phyloP scores from a whole-genome alignment of 1,140 invertebrate genomes.

The Drosophila pachea region DNA sequence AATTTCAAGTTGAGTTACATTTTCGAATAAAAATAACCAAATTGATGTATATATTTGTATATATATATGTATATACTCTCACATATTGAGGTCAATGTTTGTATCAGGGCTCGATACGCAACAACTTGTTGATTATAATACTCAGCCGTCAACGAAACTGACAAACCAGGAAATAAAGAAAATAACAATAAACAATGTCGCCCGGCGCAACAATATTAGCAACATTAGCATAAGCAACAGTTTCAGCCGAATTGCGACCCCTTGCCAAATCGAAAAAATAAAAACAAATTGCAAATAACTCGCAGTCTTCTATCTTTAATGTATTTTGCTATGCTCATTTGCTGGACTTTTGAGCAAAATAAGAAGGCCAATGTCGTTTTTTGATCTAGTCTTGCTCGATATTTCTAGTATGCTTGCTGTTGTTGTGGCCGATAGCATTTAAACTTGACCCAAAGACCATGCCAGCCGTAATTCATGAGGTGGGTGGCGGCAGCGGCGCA shows the following conservation, averaged over 20 bases:
- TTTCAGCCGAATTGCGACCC: slow-evolving; percentile 48
- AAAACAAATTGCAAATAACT: slow-evolving; percentile 60
- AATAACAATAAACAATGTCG: slow-evolving; percentile 63
- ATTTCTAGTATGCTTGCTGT: slow-evolving; percentile 47
- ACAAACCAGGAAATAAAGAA: slow-evolving; percentile 66
- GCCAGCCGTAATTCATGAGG: slow-evolving; percentile 11
- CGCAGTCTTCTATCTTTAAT: slow-evolving; percentile 56
- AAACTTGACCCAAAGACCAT: slow-evolving; percentile 70
- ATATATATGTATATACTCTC: slow-evolving; percentile 12
- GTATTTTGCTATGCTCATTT: slow-evolving; percentile 31
- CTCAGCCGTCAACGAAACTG: slow-evolving; percentile 47
- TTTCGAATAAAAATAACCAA: not conserved
- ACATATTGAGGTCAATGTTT: slow-evolving; percentile 69
- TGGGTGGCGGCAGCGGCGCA: slow-evolving; percentile 20
- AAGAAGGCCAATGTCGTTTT: slow-evolving; percentile 77
- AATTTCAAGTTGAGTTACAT: not conserved
- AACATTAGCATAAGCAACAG: slow-evolving; percentile 38
- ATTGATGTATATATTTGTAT: not conserved
- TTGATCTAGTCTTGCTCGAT: slow-evolving; percentile 71
- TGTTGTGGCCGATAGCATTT: slow-evolving; percentile 28
- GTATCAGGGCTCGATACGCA: slow-evolving; percentile 45
- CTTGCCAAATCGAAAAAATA: slow-evolving; percentile 36
- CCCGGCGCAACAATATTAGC: slow-evolving; percentile 33
- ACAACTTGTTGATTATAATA: slow-evolving; percentile 60
- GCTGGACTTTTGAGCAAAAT: slow-evolving; percentile 35